Percentiles rank a stretch among this genome's conserved stretches.
Evolutionary conservation across 2,113 vertebrate genomes (phyloP).

Genomic region (Polypterus senegalus): DNA sequence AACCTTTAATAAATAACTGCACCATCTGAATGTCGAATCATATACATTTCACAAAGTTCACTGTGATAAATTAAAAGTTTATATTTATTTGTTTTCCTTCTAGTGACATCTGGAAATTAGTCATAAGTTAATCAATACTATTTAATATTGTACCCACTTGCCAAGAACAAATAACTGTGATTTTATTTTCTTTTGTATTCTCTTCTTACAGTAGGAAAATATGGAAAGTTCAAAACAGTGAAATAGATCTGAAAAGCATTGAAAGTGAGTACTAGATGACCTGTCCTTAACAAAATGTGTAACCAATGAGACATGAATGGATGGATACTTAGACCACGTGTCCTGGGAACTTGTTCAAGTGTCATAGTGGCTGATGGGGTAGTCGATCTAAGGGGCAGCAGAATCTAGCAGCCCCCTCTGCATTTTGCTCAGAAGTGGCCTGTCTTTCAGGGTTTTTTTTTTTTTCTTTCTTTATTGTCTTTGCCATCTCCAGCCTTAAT

Average conservation of each 20-base stretch:
- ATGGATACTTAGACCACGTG: background rate
- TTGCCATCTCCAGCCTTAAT: too few species aligned
- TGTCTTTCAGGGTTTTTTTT: too few species aligned
- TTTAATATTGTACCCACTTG: too few species aligned
- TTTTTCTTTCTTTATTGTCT: too few species aligned
- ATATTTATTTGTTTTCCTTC: background rate
- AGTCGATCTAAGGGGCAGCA: background rate
- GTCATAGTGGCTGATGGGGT: background rate
- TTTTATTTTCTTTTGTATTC: background rate
- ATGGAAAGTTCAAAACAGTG: background rate
- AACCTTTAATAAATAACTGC: too few species aligned
- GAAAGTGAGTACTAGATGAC: conserved; percentile 1
- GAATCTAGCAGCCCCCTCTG: background rate
- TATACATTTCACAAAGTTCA: background rate
- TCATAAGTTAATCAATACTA: too few species aligned
- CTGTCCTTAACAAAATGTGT: background rate
- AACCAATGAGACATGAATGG: background rate
- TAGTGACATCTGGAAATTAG: background rate
- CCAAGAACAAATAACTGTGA: background rate
- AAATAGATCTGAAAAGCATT: background rate
- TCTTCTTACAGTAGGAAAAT: background rate
- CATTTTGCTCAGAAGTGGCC: too few species aligned
- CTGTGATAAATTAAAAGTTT: background rate
- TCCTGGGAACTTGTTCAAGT: background rate
- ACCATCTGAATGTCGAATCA: too few species aligned